Evolutionary conservation across 1,140 invertebrate species (phyloP).

Genomic region (Hyphantria cunea): DNA sequence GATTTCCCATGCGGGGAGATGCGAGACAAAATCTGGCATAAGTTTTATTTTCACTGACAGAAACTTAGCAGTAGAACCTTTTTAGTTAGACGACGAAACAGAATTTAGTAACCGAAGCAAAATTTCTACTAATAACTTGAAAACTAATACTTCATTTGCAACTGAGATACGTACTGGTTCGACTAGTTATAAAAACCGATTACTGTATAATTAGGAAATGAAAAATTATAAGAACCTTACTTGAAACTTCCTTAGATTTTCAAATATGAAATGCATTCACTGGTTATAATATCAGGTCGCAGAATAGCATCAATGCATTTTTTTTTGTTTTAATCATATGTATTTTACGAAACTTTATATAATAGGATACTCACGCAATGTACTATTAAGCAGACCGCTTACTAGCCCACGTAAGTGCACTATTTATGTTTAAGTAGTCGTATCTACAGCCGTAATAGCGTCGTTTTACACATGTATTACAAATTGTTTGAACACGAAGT

Average conservation of each 20-base stretch:
- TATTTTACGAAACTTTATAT: slow-evolving; percentile 22
- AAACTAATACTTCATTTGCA: slow-evolving; percentile 17
- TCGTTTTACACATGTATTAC: background rate
- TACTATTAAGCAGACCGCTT: slow-evolving; percentile 23
- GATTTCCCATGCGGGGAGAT: slow-evolving; percentile 29
- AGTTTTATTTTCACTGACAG: slow-evolving; percentile 29
- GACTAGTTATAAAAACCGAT: too few relatives aligned
- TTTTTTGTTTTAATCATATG: too few relatives aligned
- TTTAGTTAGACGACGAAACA: slow-evolving; percentile 29
- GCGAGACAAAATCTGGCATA: slow-evolving; percentile 30
- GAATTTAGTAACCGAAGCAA: slow-evolving; percentile 21
- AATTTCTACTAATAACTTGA: slow-evolving; percentile 27
- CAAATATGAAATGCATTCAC: background rate
- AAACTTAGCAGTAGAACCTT: slow-evolving; percentile 28
- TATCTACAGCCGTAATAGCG: background rate
- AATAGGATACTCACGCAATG: slow-evolving; percentile 18
- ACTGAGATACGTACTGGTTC: slow-evolving; percentile 7
- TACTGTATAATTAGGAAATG: background rate
- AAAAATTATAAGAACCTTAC: too few relatives aligned
- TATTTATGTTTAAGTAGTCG: slow-evolving; percentile 13
- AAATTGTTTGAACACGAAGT: too few relatives aligned
- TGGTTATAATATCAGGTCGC: too few relatives aligned
- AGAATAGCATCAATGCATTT: too few relatives aligned
- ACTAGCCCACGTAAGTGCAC: slow-evolving; percentile 19
- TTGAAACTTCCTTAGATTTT: background rate